phyloP scores from a whole-genome alignment of 2,113 vertebrate genomes.

The Chiloscyllium plagiosum region DNA sequence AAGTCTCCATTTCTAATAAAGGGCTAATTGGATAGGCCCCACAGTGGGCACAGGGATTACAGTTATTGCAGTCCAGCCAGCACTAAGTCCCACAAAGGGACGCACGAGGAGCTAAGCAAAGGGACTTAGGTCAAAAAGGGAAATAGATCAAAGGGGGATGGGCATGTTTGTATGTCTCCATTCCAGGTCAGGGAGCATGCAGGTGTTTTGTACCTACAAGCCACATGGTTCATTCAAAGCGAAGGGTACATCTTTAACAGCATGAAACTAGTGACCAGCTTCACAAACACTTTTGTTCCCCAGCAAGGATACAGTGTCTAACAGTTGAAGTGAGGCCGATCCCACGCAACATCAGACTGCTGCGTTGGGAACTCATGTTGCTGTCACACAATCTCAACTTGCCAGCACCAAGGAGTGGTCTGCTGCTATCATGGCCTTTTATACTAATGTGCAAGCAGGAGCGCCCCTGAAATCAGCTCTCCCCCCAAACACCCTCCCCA shows the following conservation, averaged over 20 bases:
- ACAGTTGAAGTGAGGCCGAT: too few species aligned
- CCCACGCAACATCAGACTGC: not conserved
- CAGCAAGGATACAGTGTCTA: not conserved
- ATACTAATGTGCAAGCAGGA: not conserved
- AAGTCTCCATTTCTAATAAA: not conserved
- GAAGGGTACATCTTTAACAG: not conserved
- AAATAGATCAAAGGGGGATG: too few species aligned
- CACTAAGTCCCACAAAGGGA: too few species aligned
- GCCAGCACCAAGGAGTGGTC: too few species aligned
- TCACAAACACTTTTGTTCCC: not conserved
- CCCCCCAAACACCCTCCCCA: not conserved
- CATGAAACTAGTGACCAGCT: not conserved
- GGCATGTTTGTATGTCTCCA: too few species aligned
- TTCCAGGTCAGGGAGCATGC: not conserved
- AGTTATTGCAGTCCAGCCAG: too few species aligned
- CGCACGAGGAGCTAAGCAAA: too few species aligned
- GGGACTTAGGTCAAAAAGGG: too few species aligned
- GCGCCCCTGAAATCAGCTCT: not conserved
- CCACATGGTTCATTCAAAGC: too few species aligned
- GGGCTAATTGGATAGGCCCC: too few species aligned
- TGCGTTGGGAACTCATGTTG: not conserved
- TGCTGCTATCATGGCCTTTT: not conserved
- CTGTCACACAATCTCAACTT: not conserved
- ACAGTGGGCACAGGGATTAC: too few species aligned
- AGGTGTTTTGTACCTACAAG: not conserved